Conservation (phyloP, 2,888 invertebrate genomes). For the Fissipunctia ypsillon region DNA sequence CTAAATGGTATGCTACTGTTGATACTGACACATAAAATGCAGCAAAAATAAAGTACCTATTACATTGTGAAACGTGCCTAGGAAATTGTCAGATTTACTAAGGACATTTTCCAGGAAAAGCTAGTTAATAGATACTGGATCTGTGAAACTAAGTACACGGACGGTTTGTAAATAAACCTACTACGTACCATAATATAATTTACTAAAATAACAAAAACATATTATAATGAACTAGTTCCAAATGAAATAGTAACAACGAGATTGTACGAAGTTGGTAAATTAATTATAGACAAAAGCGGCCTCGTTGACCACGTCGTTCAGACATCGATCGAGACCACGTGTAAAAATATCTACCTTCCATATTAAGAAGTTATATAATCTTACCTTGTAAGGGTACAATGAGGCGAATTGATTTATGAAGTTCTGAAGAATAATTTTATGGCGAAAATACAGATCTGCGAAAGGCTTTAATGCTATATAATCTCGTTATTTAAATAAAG, state of each 20-base stretch:
- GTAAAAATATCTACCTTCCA: constrained; percentile 34
- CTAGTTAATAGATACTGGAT: neutral
- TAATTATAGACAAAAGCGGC: constrained; percentile 66
- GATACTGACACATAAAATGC: neutral
- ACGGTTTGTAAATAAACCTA: neutral
- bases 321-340: constrained; percentile 59
- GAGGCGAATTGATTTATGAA: neutral
- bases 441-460: neutral
- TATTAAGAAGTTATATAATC: constrained; percentile 26
- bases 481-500: too few relatives aligned
- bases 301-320: constrained; percentile 58
- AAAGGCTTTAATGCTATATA: neutral
- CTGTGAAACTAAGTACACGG: neutral
- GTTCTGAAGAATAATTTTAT: neutral
- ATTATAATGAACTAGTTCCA: constrained; percentile 28
- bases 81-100: neutral
- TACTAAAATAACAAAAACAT: neutral
- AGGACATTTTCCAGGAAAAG: neutral
- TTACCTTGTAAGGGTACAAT: constrained; percentile 7
- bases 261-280: constrained; percentile 64
- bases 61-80: neutral
- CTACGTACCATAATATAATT: neutral
- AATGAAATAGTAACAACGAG: constrained; percentile 47
- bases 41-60: neutral
- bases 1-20: neutral